phyloP scores from a whole-genome alignment of 2,888 invertebrate species.

The Petrolisthes manimaculis region DNA sequence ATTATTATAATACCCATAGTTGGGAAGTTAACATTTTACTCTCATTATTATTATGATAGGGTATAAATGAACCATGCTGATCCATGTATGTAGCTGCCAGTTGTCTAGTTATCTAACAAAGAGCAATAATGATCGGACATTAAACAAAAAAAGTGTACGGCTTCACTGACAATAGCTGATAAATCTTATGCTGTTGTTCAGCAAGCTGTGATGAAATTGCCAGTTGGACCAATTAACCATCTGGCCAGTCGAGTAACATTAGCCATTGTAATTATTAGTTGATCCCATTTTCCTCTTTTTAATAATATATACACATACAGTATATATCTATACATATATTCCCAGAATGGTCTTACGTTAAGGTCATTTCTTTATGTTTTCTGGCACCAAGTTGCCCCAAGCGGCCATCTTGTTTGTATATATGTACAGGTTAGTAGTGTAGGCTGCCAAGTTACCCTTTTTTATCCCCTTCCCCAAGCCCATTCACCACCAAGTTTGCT shows the following conservation, averaged over 20 bases:
- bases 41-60: background rate
- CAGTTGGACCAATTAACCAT: background rate
- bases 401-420: background rate
- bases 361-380: background rate
- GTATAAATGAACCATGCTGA: background rate
- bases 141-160: background rate
- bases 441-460: background rate
- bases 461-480: too few relatives aligned
- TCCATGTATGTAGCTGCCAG: background rate
- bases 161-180: conserved; percentile 4
- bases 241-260: background rate
- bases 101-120: background rate
- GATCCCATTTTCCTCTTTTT: background rate
- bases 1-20: background rate
- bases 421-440: background rate
- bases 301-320: background rate
- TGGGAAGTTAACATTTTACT: background rate
- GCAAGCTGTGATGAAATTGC: background rate
- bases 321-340: too few relatives aligned
- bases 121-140: background rate
- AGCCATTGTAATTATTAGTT: background rate
- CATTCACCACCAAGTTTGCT: background rate
- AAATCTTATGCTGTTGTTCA: background rate
- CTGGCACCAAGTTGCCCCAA: background rate
- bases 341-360: background rate